phyloP scores from a whole-genome alignment of 2,113 vertebrate genomes.

The Myiopsitta monachus region DNA sequence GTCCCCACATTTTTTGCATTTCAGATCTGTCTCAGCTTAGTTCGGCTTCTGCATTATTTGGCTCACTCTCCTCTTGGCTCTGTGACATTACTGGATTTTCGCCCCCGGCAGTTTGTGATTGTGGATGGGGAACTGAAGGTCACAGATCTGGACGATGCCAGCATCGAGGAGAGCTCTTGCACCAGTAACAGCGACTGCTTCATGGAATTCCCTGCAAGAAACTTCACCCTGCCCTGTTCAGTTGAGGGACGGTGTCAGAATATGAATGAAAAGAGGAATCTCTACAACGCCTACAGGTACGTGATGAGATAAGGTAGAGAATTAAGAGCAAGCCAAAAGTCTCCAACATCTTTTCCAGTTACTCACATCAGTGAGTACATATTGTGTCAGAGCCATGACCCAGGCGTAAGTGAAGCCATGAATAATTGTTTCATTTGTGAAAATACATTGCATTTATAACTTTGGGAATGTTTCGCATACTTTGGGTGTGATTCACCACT shows the following conservation, averaged over 20 bases:
- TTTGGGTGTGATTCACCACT: background rate
- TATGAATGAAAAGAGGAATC: constrained; percentile 89
- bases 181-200: constrained; percentile 72
- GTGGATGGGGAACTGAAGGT: constrained; percentile 88
- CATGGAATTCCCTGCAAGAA: constrained; percentile 87
- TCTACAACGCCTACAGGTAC: constrained; percentile 91
- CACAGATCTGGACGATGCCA: constrained; percentile 86
- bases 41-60: constrained; percentile 85
- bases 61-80: constrained; percentile 89
- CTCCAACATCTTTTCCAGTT: background rate
- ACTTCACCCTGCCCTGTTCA: constrained; percentile 84
- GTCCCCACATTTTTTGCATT: background rate
- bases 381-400: background rate
- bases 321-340: background rate
- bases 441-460: background rate
- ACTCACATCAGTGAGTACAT: background rate
- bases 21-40: constrained; percentile 87
- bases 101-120: constrained; percentile 88
- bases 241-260: constrained; percentile 80
- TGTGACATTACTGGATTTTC: constrained; percentile 87
- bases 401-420: background rate
- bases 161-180: constrained; percentile 81
- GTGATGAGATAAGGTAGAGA: background rate
- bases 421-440: background rate
- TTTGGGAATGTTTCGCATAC: background rate